Percentiles rank a stretch among this genome's conserved stretches.
These are phyloP conservation scores for Trogon melanurus DNA, from an alignment of 2,113 vertebrate species.

Conservation along the genomic window DNA sequence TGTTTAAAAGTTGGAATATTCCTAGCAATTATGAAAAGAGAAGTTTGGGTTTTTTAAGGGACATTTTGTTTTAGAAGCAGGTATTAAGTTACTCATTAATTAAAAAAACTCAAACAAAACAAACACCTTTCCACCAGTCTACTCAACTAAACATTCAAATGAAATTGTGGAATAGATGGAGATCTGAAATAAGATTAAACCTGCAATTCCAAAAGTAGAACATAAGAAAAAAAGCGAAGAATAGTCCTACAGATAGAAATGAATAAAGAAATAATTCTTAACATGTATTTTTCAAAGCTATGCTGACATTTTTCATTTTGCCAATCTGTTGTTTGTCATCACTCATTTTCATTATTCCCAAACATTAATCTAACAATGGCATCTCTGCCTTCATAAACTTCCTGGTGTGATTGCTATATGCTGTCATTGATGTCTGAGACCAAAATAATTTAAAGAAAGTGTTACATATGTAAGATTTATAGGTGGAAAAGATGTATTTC, in stretches of 20 bases:
- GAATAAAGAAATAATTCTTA: not conserved
- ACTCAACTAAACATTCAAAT: not conserved
- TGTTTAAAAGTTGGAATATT: not conserved
- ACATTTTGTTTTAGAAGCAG: not conserved
- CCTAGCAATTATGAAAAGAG: not conserved
- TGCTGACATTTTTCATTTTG: conserved; percentile 27
- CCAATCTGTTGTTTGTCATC: conserved; percentile 28
- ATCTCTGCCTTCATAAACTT: conserved; percentile 8
- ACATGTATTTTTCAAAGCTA: not conserved
- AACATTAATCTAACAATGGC: conserved; percentile 22
- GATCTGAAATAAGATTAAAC: not conserved
- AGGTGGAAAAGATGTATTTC: not conserved
- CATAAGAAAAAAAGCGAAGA: not conserved
- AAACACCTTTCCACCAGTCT: not conserved
- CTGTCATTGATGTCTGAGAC: not conserved
- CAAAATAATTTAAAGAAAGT: not conserved
- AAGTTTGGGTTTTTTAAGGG: not conserved
- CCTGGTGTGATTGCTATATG: not conserved
- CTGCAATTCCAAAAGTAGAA: not conserved
- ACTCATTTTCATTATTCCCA: conserved; percentile 41
- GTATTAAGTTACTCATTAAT: not conserved
- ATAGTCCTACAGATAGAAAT: not conserved
- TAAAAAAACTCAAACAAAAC: too few relatives aligned
- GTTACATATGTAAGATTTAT: not conserved
- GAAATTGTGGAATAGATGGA: not conserved